Percentiles rank a stretch among this genome's conserved stretches.
Evolutionary conservation across 2,888 invertebrate species (phyloP).

Genomic region (Drosophila greeni): DNA sequence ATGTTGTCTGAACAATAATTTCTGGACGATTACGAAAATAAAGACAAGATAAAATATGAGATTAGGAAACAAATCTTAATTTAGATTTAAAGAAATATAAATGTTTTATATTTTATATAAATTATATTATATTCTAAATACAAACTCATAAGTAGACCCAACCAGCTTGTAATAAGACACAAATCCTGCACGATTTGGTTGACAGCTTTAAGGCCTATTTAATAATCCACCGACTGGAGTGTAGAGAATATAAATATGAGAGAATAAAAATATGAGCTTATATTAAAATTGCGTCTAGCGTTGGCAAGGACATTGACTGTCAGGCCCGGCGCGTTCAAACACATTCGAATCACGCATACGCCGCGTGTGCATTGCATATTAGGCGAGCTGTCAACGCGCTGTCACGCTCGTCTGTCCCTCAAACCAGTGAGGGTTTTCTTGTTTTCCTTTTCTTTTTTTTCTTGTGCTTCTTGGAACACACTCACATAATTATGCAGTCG

Average conservation of each 20-base stretch:
- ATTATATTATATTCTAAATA: too few species aligned
- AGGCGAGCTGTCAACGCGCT: conserved; percentile 55
- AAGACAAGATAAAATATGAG: background rate
- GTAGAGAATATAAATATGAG: too few species aligned
- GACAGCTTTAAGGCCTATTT: conserved; percentile 12
- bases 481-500: conserved; percentile 51
- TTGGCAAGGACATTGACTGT: conserved; percentile 44
- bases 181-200: background rate
- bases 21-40: background rate
- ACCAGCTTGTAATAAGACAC: background rate
- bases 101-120: too few species aligned
- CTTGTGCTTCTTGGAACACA: conserved; percentile 16
- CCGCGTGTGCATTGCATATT: conserved; percentile 50
- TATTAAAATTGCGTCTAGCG: conserved; percentile 53
- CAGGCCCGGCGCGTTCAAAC: conserved; percentile 7
- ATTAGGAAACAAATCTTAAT: background rate
- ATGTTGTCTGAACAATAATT: background rate
- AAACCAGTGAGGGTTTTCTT: conserved; percentile 19
- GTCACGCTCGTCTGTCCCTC: conserved; percentile 45
- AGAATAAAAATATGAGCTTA: conserved; percentile 31
- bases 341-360: conserved; percentile 68
- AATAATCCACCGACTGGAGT: conserved; percentile 23
- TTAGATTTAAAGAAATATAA: background rate
- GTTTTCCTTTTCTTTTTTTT: background rate
- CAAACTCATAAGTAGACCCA: background rate